These are phyloP conservation scores for Falco naumanni DNA, from an alignment of 2,797 vertebrate genomes.

Conservation along the genomic window DNA sequence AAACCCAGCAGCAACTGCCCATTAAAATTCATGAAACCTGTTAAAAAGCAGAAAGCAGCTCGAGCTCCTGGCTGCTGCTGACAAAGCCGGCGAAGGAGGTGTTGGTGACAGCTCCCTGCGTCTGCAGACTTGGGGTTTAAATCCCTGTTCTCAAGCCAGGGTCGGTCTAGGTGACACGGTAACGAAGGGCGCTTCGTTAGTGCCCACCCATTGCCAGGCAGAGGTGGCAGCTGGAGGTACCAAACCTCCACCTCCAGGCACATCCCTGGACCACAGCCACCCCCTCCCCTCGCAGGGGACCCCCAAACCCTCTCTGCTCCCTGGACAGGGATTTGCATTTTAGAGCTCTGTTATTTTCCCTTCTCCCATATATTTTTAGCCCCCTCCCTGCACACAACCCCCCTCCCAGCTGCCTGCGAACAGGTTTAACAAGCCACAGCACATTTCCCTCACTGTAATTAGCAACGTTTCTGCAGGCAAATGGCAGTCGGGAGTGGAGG, in stretches of 20 bases:
- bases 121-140: not conserved
- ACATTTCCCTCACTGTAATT: conserved; percentile 48
- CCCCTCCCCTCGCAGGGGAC: not conserved
- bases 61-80: conserved; percentile 12
- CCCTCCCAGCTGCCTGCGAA: not conserved
- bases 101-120: not conserved
- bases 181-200: not conserved
- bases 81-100: conserved; percentile 27
- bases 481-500: conserved; percentile 61
- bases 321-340: not conserved
- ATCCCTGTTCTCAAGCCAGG: accelerated
- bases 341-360: not conserved
- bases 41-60: conserved; percentile 32
- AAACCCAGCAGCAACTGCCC: conserved; percentile 22
- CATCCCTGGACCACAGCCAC: not conserved
- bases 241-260: not conserved
- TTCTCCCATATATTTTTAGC: conserved; percentile 29
- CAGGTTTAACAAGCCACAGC: not conserved
- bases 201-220: not conserved
- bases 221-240: not conserved
- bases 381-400: not conserved
- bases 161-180: not conserved
- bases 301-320: not conserved
- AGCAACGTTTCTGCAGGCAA: conserved; percentile 59
- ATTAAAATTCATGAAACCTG: conserved; percentile 68